Conservation (phyloP, 2,888 invertebrate species). For the Philaethria dido region DNA sequence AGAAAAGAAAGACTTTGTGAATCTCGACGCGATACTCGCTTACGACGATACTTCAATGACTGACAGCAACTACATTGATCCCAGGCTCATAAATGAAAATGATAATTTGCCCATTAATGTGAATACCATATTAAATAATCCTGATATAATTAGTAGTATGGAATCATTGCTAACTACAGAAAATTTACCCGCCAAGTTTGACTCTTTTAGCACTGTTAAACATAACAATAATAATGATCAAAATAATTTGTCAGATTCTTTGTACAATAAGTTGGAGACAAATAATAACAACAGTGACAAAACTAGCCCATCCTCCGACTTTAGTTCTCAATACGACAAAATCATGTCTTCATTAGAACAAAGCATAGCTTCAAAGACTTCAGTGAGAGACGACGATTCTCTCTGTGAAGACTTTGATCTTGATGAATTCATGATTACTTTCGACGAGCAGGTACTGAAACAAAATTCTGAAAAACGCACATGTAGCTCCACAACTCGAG, state of each 20-base stretch:
- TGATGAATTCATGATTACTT: slow-evolving; percentile 87
- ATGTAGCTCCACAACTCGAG: slow-evolving; percentile 77
- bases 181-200: slow-evolving; percentile 78
- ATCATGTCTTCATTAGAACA: slow-evolving; percentile 80
- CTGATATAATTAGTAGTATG: slow-evolving; percentile 80
- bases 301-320: slow-evolving; percentile 62
- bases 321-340: slow-evolving; percentile 79
- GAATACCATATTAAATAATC: slow-evolving; percentile 78
- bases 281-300: slow-evolving; percentile 54
- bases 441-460: slow-evolving; percentile 85
- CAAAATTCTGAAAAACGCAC: slow-evolving; percentile 74
- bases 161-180: slow-evolving; percentile 79
- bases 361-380: slow-evolving; percentile 75
- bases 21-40: slow-evolving; percentile 71
- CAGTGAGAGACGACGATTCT: slow-evolving; percentile 77
- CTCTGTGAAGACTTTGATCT: slow-evolving; percentile 85
- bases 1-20: slow-evolving; percentile 75
- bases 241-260: slow-evolving; percentile 57
- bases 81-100: slow-evolving; percentile 87
- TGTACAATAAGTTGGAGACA: slow-evolving; percentile 48
- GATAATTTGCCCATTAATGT: slow-evolving; percentile 87
- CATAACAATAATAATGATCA: slow-evolving; percentile 59
- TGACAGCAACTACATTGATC: slow-evolving; percentile 83
- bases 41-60: slow-evolving; percentile 76
- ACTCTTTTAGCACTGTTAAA: slow-evolving; percentile 68